These are phyloP conservation scores for Dicentrarchus labrax DNA, from an alignment of 2,113 vertebrate genomes.

Conservation along the genomic window DNA sequence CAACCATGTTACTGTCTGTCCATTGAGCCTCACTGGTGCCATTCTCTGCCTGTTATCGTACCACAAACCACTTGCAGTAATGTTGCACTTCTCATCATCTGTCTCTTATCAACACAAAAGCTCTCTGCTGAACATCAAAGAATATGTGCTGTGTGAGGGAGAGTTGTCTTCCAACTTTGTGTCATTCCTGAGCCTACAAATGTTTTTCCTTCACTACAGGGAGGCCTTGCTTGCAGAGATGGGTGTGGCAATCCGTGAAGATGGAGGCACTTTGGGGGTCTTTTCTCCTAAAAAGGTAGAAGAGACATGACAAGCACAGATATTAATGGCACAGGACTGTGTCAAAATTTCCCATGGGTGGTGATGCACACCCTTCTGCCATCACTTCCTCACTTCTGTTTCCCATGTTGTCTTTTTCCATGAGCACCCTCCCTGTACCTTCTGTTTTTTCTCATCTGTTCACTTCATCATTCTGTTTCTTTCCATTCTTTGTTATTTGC, in stretches of 20 bases:
- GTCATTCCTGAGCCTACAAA: neutral
- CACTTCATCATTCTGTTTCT: slow-evolving; percentile 49
- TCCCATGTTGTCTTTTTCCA: slow-evolving; percentile 41
- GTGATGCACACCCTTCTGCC: slow-evolving; percentile 36
- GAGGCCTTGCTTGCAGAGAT: slow-evolving; percentile 98
- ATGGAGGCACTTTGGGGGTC: slow-evolving; percentile 97
- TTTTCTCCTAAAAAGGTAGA: slow-evolving; percentile 99
- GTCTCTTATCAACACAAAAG: neutral
- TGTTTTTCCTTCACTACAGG: slow-evolving; percentile 78
- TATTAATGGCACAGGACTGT: neutral
- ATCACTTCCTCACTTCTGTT: slow-evolving; percentile 35
- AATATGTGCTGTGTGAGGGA: neutral
- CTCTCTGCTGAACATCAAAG: slow-evolving; percentile 1
- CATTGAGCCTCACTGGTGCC: slow-evolving; percentile 29
- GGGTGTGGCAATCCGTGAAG: slow-evolving; percentile 98
- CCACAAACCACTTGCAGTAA: slow-evolving; percentile 37
- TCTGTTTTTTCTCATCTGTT: slow-evolving; percentile 32
- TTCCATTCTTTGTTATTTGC: slow-evolving; percentile 58
- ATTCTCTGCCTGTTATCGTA: slow-evolving; percentile 38
- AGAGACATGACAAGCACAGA: neutral
- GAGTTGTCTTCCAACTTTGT: too few species aligned
- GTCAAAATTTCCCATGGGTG: slow-evolving; percentile 23
- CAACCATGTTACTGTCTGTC: slow-evolving; percentile 27
- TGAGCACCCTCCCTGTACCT: neutral
- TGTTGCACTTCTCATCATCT: slow-evolving; percentile 26